Base-by-base conservation (phyloP, 1,140 invertebrate species). In the Steinernema khuongi region DNA sequence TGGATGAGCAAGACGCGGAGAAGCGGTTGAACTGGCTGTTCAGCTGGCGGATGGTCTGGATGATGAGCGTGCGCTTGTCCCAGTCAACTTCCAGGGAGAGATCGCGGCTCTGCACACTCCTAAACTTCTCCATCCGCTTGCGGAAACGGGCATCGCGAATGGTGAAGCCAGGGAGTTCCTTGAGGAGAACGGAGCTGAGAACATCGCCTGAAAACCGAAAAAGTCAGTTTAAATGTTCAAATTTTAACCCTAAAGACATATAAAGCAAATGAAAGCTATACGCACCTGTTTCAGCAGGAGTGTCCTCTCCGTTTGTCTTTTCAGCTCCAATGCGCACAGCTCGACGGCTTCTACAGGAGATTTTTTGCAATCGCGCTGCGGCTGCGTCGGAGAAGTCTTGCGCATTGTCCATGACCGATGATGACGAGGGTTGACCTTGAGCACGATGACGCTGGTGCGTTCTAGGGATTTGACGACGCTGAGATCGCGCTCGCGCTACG, bases 71-170 rank as follows among this genome's bases (percentile, higher is more conserved):
- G 28, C 91, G 92, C 74, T 94, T 89, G 78, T 97, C 94, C 66
- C 96, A 89, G 87, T 97, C 94, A 78, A 88, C 88, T 81, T 87
- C 87, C 1, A 98, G 87, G 7, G 91, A 91, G 44, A 99, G 89
- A 87, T 99, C 97, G 76, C 92, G 90, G 81, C 95, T 94, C 83
- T 97, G 94, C 0, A 92, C 91, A 85, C 93, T 97, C 68, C 95
- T 88, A 17, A 98, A 86, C 83, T 96, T 96, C 84, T 99, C 97
- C 94, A 99, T 99, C 83, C 97, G 94, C 67, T 94, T 88, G 60
- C 96, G 87, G 86, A 99, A 99, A 81, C 95, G 93, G 36, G 92
- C 91, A 87, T 99, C 96, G 86, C 98, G 97, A 0, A 98, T 93
- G 0, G 94, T 92, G 87, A 99, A 99, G 28, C 76, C 67, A 11